phyloP scores from a whole-genome alignment of 2,797 vertebrate species.

The Pipistrellus pygmaeus region DNA sequence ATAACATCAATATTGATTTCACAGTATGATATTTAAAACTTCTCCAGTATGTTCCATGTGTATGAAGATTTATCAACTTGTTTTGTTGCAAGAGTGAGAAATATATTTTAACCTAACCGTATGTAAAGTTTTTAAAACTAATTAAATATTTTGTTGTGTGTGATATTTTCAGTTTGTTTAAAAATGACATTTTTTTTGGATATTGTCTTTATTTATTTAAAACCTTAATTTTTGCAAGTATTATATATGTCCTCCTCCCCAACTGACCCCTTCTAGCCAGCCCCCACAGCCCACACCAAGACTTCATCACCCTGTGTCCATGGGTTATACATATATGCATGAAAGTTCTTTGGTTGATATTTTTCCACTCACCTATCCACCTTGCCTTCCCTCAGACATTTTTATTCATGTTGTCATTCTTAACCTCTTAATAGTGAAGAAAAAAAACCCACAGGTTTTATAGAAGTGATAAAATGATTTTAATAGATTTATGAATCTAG shows the following conservation, averaged over 20 bases:
- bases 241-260: no score
- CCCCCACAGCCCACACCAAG: no score
- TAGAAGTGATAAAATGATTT: background rate
- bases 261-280: no score
- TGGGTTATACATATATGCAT: no score
- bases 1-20: constrained; percentile 38
- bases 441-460: background rate
- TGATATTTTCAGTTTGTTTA: background rate
- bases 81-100: background rate
- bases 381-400: no score
- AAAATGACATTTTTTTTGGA: background rate
- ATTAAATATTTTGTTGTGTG: background rate
- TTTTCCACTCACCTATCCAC: no score
- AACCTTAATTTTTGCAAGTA: no score
- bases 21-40: background rate
- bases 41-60: background rate
- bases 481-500: background rate
- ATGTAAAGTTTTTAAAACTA: constrained; percentile 10
- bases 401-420: background rate
- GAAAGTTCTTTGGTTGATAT: no score
- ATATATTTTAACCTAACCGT: background rate
- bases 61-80: background rate
- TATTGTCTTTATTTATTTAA: no score
- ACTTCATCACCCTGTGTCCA: no score
- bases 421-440: background rate